Percentiles rank a stretch among this genome's conserved stretches.
phyloP scores from a whole-genome alignment of 1,140 invertebrate species.

The Spodoptera frugiperda region DNA sequence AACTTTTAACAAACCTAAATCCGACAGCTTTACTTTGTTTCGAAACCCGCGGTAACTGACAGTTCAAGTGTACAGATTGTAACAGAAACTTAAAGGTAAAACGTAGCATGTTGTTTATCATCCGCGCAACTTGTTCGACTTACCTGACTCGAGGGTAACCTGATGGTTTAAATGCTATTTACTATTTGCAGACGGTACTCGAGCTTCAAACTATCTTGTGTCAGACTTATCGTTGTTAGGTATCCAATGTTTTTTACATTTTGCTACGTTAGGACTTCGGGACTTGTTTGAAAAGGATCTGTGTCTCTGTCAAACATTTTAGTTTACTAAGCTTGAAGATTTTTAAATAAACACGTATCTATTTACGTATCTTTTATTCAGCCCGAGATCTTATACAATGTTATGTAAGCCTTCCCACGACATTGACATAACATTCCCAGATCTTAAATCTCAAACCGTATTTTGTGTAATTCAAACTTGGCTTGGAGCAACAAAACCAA shows the following conservation, averaged over 20 bases:
- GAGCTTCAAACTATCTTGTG: constrained; percentile 29
- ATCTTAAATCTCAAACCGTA: neutral
- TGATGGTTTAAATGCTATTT: constrained; percentile 35
- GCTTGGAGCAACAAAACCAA: constrained; percentile 22
- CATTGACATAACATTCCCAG: neutral
- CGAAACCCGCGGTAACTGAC: neutral
- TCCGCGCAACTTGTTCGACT: constrained; percentile 12
- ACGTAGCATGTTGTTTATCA: constrained; percentile 28
- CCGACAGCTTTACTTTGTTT: neutral
- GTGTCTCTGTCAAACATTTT: too few relatives aligned
- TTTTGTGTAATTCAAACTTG: constrained; percentile 21
- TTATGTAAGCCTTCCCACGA: neutral
- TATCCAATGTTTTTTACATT: neutral
- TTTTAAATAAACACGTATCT: too few relatives aligned
- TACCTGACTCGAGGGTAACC: constrained; percentile 17
- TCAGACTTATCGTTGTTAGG: neutral
- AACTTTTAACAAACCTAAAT: constrained; percentile 15
- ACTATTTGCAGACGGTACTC: constrained; percentile 6
- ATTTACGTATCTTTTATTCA: constrained; percentile 5
- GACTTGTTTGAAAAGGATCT: too few relatives aligned
- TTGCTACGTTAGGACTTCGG: too few relatives aligned
- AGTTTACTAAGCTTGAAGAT: too few relatives aligned
- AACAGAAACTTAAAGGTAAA: constrained; percentile 25
- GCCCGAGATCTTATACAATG: neutral
- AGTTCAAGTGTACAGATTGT: neutral